Conservation (phyloP, 2,797 vertebrate species). For the Coendou prehensilis region DNA sequence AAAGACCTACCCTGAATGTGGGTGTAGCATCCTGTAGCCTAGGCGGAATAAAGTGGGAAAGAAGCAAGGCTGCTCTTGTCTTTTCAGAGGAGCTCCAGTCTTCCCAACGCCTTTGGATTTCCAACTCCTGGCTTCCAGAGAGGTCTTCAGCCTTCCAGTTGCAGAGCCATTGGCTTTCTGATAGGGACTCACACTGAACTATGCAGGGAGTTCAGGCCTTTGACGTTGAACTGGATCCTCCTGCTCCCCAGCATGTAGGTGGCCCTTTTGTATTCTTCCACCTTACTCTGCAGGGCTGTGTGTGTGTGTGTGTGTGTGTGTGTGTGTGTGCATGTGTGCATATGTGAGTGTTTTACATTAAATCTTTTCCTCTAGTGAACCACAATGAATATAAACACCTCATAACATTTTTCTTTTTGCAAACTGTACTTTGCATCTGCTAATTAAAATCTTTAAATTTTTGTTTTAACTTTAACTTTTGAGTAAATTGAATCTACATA, state of each 20-base stretch:
- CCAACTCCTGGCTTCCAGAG: neutral
- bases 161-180: rapidly evolving
- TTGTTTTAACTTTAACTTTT: neutral
- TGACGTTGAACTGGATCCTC: neutral
- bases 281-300: neutral
- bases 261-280: neutral
- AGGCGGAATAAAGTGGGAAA: neutral
- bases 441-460: neutral
- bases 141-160: neutral
- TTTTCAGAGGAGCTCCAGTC: neutral
- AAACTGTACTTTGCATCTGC: neutral
- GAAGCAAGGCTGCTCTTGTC: too few species aligned
- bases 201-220: neutral
- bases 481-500: neutral
- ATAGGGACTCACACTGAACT: neutral
- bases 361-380: neutral
- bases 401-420: neutral
- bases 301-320: neutral
- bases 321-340: neutral
- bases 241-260: neutral
- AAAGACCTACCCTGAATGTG: neutral
- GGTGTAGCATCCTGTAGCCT: rapidly evolving
- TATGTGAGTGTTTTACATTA: neutral
- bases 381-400: neutral
- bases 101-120: neutral